Conservation (phyloP, 2,888 invertebrate species). For the Athripsodes cinereus region DNA sequence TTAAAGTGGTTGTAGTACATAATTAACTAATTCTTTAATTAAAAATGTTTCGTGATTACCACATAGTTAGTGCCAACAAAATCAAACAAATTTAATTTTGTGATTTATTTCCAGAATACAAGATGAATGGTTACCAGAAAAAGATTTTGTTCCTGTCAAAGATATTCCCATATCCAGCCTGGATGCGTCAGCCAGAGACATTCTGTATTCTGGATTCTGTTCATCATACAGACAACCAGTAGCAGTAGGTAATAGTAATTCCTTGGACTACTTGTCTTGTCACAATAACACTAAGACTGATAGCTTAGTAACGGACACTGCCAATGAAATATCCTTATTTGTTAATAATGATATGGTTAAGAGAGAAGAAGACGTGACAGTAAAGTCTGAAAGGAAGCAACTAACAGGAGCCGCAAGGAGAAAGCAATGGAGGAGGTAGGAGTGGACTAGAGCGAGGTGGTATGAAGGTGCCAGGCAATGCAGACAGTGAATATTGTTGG, state of each 20-base stretch:
- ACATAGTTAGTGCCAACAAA: no score
- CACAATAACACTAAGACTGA: slow-evolving; percentile 27
- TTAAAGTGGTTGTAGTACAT: no score
- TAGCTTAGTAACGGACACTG: slow-evolving; percentile 24
- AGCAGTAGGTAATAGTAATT: slow-evolving; percentile 14
- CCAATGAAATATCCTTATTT: slow-evolving; percentile 23
- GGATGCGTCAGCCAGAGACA: slow-evolving; percentile 45
- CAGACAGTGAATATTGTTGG: not conserved
- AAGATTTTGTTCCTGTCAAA: slow-evolving; percentile 59
- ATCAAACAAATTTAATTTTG: no score
- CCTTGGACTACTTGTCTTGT: not conserved
- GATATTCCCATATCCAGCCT: slow-evolving; percentile 51
- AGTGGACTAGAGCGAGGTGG: slow-evolving; percentile 1
- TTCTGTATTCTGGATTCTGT: slow-evolving; percentile 49
- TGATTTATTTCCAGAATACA: slow-evolving; percentile 58
- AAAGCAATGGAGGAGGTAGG: slow-evolving; percentile 31
- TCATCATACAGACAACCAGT: slow-evolving; percentile 36
- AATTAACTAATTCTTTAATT: no score
- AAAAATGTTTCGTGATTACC: no score
- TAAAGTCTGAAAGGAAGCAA: not conserved
- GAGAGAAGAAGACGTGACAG: not conserved
- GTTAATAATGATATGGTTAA: not conserved
- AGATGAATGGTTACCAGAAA: slow-evolving; percentile 81
- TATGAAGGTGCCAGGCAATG: not conserved
- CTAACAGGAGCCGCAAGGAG: slow-evolving; percentile 43